These are phyloP conservation scores for Tragulus kanchil DNA, from an alignment of 2,113 vertebrate species.

Conservation along the genomic window DNA sequence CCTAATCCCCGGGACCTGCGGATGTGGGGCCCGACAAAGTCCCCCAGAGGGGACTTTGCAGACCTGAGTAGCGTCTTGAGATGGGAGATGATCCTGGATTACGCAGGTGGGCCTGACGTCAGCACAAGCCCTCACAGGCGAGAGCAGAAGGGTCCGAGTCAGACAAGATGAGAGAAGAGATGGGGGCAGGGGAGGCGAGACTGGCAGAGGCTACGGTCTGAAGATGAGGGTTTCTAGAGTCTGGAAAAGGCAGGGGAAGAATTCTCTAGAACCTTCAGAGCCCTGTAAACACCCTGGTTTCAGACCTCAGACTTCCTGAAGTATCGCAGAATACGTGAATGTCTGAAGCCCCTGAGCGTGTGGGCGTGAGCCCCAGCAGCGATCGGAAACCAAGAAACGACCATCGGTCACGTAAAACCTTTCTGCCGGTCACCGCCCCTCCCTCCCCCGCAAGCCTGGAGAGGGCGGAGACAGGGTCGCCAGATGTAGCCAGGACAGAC, in stretches of 20 bases:
- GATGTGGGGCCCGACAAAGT: not conserved
- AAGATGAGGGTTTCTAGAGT: not conserved
- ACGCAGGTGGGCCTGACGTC: not conserved
- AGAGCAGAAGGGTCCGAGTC: not conserved
- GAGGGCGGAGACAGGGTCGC: not conserved
- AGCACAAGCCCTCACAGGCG: not conserved
- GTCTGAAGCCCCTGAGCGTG: not conserved
- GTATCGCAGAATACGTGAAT: not conserved
- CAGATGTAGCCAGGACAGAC: not conserved
- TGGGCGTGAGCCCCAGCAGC: not conserved
- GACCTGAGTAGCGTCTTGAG: not conserved
- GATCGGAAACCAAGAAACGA: fast-evolving
- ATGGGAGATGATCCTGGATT: not conserved
- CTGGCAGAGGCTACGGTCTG: too few relatives aligned
- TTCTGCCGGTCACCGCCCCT: not conserved
- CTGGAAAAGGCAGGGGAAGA: not conserved
- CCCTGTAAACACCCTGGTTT: not conserved
- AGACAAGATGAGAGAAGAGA: not conserved
- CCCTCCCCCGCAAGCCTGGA: fast-evolving
- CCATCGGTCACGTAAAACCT: fast-evolving
- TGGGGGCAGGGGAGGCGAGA: fast-evolving
- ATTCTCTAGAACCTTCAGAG: not conserved
- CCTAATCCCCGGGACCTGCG: not conserved
- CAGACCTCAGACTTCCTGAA: too few relatives aligned
- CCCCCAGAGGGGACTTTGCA: not conserved